A percentile compares a stretch with the other conserved stretches of the same genome.
Conservation (phyloP, 2,113 vertebrate genomes). For the Azemiops feae region DNA sequence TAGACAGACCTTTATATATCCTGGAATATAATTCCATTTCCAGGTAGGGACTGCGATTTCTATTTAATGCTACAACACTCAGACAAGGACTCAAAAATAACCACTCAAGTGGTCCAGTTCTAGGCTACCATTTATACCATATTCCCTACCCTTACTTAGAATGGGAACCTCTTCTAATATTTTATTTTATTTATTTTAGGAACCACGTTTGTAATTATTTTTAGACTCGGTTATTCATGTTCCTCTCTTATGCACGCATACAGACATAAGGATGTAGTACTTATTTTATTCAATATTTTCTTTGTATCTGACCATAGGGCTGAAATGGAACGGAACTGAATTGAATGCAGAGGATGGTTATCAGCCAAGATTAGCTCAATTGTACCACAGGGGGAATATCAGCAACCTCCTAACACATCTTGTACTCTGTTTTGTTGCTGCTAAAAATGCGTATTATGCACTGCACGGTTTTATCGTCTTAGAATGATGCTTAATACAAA, state of each 20-base stretch:
- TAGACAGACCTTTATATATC: too few relatives aligned
- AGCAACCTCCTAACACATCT: constrained; percentile 15
- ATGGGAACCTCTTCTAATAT: neutral
- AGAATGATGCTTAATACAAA: constrained; percentile 60
- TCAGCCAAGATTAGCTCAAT: neutral
- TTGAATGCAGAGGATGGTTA: neutral
- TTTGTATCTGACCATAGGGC: neutral
- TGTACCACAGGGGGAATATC: constrained; percentile 8
- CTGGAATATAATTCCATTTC: too few relatives aligned
- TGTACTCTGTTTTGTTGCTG: constrained; percentile 31
- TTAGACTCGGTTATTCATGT: neutral
- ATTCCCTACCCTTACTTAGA: neutral
- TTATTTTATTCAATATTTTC: neutral
- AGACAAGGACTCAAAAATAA: too few relatives aligned
- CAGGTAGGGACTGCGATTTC: too few relatives aligned
- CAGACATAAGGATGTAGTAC: neutral
- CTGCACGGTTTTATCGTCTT: constrained; percentile 56
- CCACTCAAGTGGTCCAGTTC: too few relatives aligned
- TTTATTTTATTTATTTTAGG: neutral
- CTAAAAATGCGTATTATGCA: constrained; percentile 36
- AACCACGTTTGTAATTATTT: neutral
- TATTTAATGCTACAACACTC: too few relatives aligned
- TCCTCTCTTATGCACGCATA: neutral
- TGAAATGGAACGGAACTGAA: neutral
- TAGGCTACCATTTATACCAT: too few relatives aligned